phyloP scores from a whole-genome alignment of 2,113 vertebrate species.

The Equus quagga region DNA sequence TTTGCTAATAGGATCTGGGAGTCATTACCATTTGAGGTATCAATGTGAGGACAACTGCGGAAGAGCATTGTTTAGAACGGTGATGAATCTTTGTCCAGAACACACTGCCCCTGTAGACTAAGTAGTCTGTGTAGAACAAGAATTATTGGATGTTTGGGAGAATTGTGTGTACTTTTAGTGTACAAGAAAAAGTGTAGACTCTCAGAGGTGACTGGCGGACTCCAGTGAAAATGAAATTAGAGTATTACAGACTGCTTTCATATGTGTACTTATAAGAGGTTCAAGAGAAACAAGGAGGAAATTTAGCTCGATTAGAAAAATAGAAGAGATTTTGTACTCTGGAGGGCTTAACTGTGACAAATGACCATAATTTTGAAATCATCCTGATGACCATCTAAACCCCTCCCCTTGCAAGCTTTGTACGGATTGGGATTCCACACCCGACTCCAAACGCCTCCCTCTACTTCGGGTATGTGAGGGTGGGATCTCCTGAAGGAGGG shows the following conservation, averaged over 20 bases:
- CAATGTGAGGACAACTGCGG: not conserved
- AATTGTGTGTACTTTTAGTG: not conserved
- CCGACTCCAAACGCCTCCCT: not conserved
- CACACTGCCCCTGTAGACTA: not conserved
- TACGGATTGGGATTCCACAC: not conserved
- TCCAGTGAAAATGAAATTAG: not conserved
- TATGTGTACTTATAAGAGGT: not conserved
- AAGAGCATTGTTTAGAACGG: not conserved
- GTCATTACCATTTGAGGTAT: not conserved
- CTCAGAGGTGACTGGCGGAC: not conserved
- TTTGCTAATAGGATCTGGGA: not conserved
- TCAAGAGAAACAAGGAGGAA: not conserved
- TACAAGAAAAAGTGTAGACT: not conserved
- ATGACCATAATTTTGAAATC: not conserved
- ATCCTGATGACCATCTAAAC: not conserved
- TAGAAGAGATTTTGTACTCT: not conserved
- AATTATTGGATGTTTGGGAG: not conserved
- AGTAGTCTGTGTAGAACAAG: not conserved
- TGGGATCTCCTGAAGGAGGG: not conserved
- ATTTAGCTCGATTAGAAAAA: not conserved
- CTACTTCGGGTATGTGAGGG: not conserved
- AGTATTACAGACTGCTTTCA: constrained; percentile 1
- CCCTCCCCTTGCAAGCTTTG: not conserved
- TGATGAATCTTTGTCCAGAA: not conserved
- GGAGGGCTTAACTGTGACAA: not conserved